Evolutionary conservation across 2,113 vertebrate genomes (phyloP), one percentile per base, ranked within the genome.

Genomic region (Hoplias malabaricus): DNA sequence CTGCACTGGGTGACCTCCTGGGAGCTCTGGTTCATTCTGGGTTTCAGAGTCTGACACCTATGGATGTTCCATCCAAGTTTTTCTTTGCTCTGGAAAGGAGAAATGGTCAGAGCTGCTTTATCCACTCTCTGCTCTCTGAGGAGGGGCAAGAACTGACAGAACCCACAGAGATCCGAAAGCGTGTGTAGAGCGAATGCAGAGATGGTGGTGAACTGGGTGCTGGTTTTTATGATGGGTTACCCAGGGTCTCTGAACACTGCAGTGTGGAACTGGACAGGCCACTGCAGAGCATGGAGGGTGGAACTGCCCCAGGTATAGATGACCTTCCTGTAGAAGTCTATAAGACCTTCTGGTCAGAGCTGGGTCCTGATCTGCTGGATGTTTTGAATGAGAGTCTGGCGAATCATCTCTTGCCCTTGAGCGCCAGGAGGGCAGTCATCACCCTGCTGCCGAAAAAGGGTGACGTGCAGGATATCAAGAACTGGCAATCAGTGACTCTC

Each of bases 291-390:
- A 46, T 71, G 34, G 11, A 63, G 9, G 10, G 27, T 43, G 70
- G 62, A 2, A 57, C 31, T 31, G 50, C 63, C 2, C 40, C 72
- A 36, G 65, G 68, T 2, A 67, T 81, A 12, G 62, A 77, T 46
- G 73, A 57, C 4, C 43, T 81, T 16, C 73, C 56, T 12, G 57
- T 62, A 12, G 57, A 71, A 1, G 76, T 71, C 33, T 74, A 33
- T 21, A 74, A 57, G n/a, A 16, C 19, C 19, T 80, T 80, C 25
- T 74, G 70, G 59, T 4, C 21, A 2, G 31, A n/a, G 31, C 16
- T 76, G 5, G 57, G 67, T 5, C 16, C 4, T 2, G 67, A 76
- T 7, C 23, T 76, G 3, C 10, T 70, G 2, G 57, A 19, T 0
- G 68, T 77, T 1, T 11, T 68, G 4, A 73, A 68, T 59, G 69